A percentile compares a stretch with the other conserved stretches of the same genome.
These are phyloP conservation scores for Heliocidaris tuberculata DNA, from an alignment of 35 echinoderm and acorn worm species.

Conservation along the genomic window DNA sequence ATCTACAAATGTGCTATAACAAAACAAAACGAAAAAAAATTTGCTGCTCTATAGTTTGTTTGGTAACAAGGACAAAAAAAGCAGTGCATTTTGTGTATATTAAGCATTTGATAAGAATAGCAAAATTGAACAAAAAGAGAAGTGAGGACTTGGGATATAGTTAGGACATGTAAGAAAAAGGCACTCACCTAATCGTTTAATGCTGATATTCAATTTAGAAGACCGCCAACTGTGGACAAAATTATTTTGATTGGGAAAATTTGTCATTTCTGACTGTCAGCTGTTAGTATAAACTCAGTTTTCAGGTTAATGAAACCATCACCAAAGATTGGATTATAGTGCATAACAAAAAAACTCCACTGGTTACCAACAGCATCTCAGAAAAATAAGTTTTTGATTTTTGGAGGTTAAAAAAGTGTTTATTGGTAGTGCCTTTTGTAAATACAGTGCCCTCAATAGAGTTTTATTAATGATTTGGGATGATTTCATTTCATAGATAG, in stretches of 20 bases:
- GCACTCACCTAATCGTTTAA: constrained; percentile 49
- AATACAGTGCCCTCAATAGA: constrained; percentile 33
- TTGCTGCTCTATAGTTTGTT: constrained; percentile 11
- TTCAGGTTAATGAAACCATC: constrained; percentile 44
- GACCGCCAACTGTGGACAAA: constrained; percentile 51
- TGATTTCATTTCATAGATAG: neutral
- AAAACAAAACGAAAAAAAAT: neutral
- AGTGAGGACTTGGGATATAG: constrained; percentile 24
- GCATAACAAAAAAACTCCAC: neutral
- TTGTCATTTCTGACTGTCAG: constrained; percentile 27
- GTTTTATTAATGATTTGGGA: constrained; percentile 17
- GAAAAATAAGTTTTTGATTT: neutral
- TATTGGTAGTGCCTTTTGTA: constrained; percentile 37
- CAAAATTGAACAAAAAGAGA: constrained; percentile 35
- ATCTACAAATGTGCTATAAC: neutral
- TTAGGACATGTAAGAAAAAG: constrained; percentile 41
- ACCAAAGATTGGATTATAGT: constrained; percentile 31
- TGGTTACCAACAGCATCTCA: constrained; percentile 29
- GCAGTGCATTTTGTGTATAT: constrained; percentile 33
- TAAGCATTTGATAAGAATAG: constrained; percentile 13
- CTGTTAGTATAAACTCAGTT: constrained; percentile 37
- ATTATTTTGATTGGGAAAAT: constrained; percentile 43
- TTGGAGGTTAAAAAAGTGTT: constrained; percentile 1
- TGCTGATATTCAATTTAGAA: constrained; percentile 51
- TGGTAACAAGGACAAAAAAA: constrained; percentile 21